Evolutionary conservation across 1,140 invertebrate species (phyloP).

Genomic region (Scaptodrosophila lebanonensis): DNA sequence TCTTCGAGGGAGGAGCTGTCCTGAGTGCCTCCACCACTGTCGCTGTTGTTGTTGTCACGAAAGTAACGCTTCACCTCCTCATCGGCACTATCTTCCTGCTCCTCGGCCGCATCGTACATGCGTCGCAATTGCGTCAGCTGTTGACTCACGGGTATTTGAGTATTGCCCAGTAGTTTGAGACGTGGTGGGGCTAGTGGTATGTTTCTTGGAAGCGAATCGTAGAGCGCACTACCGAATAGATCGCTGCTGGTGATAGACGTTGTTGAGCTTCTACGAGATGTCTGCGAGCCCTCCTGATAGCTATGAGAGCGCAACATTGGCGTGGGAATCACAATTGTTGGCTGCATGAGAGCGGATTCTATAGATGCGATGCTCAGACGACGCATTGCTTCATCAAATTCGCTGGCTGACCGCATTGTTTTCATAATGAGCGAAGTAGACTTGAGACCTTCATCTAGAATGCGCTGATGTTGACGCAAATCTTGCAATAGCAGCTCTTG

Average conservation of each 20-base stretch:
- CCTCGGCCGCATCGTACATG: conserved; percentile 65
- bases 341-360: conserved; percentile 56
- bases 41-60: conserved; percentile 41
- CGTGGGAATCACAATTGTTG: conserved; percentile 58
- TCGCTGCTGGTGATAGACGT: conserved; percentile 63
- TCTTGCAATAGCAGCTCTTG: conserved; percentile 66
- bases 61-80: conserved; percentile 76
- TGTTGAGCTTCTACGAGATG: conserved; percentile 39
- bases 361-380: conserved; percentile 70
- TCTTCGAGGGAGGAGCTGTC: conserved; percentile 61
- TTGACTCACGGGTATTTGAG: conserved; percentile 62
- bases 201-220: conserved; percentile 43
- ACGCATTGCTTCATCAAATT: conserved; percentile 76
- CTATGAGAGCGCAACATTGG: conserved; percentile 69
- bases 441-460: conserved; percentile 69
- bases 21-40: conserved; percentile 70
- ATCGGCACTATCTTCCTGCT: conserved; percentile 64
- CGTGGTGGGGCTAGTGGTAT: conserved; percentile 59
- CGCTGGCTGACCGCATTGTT: conserved; percentile 70
- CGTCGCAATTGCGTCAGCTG: conserved; percentile 63
- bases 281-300: conserved; percentile 54
- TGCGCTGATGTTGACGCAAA: conserved; percentile 63
- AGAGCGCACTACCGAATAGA: conserved; percentile 53
- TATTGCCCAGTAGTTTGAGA: conserved; percentile 60
- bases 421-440: conserved; percentile 75